A percentile compares a stretch with the other conserved stretches of the same genome.
These are phyloP conservation scores for Megalonaias nervosa DNA, from an alignment of 1,140 invertebrate species.

Conservation along the genomic window DNA sequence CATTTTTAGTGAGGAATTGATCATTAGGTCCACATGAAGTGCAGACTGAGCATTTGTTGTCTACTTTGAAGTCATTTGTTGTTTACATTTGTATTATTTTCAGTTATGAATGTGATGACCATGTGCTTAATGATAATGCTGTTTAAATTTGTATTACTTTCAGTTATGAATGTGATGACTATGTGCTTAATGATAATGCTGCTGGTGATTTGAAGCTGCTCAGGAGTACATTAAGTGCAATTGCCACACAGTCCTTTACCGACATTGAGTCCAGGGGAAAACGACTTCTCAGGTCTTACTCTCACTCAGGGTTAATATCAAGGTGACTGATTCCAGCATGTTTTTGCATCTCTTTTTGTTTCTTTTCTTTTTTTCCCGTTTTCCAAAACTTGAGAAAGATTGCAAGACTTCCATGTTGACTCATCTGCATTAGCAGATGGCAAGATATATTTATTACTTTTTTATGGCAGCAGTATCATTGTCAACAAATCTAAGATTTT, in stretches of 20 bases:
- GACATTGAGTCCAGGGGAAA: constrained; percentile 48
- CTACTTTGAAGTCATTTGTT: neutral
- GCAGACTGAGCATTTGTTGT: neutral
- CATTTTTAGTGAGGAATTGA: no score
- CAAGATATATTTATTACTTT: no score
- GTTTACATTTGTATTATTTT: constrained; percentile 13
- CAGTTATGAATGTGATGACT: constrained; percentile 68
- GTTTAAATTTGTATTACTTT: constrained; percentile 21
- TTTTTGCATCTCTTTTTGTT: no score
- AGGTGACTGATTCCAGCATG: constrained; percentile 29
- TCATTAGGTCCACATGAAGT: no score
- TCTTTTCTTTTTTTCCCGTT: no score
- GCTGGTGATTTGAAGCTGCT: constrained; percentile 60
- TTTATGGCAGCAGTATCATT: no score
- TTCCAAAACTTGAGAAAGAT: no score
- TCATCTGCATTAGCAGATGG: no score
- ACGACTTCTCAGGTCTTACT: constrained; percentile 54
- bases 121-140: constrained; percentile 64
- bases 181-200: constrained; percentile 64
- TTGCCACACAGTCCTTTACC: constrained; percentile 58
- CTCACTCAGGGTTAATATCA: constrained; percentile 43
- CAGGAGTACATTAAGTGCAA: constrained; percentile 58
- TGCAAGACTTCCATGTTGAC: no score
- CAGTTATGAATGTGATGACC: constrained; percentile 68
- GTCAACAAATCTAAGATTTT: no score